A percentile compares a stretch with the other conserved stretches of the same genome.
Conservation (phyloP, 2,113 vertebrate species). For the Colistium nudipinnis region DNA sequence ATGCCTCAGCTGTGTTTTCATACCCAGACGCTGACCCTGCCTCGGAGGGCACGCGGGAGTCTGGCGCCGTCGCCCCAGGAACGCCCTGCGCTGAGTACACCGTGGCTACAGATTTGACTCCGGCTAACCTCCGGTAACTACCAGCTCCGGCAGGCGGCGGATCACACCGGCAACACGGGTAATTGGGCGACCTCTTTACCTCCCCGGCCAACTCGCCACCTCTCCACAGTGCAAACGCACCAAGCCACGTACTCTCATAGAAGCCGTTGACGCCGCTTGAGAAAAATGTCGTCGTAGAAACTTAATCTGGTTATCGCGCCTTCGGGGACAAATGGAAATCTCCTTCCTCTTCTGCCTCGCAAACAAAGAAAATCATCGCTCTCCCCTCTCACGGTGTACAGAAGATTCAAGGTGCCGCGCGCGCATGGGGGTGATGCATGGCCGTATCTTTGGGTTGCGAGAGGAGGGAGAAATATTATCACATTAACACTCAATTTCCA, state of each 20-base stretch:
- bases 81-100: conserved; percentile 11
- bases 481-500: conserved; percentile 79
- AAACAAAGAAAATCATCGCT: conserved; percentile 53
- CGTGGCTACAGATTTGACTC: conserved; percentile 32
- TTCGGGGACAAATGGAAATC: conserved; percentile 64
- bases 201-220: conserved; percentile 34
- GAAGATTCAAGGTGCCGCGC: conserved; percentile 50
- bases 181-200: conserved; percentile 55
- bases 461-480: conserved; percentile 73
- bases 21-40: conserved; percentile 21
- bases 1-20: neutral
- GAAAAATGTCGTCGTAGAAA: conserved; percentile 59
- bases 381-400: conserved; percentile 37
- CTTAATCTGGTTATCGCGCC: conserved; percentile 48
- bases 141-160: conserved; percentile 28
- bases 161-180: conserved; percentile 49
- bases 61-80: conserved; percentile 45
- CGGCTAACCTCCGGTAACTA: conserved; percentile 45
- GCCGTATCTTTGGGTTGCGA: conserved; percentile 60
- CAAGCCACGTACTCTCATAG: conserved; percentile 47
- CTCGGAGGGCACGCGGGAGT: conserved; percentile 7
- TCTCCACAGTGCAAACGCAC: conserved; percentile 33
- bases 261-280: conserved; percentile 50
- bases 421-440: conserved; percentile 63
- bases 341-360: conserved; percentile 8